phyloP scores from a whole-genome alignment of 2,888 invertebrate genomes.

The Lumbricus terrestris region DNA sequence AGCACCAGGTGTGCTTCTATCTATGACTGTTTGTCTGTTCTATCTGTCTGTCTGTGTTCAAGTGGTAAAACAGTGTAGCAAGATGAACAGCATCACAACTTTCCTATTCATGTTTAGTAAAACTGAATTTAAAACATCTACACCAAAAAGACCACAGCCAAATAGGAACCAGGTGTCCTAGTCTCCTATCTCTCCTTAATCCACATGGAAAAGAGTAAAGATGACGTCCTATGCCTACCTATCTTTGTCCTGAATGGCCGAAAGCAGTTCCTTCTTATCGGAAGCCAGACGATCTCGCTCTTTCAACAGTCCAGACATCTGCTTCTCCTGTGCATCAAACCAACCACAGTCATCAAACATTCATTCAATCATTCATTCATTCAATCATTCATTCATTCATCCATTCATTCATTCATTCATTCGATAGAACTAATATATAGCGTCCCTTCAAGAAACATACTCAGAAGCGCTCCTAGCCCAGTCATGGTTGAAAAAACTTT shows the following conservation, averaged over 20 bases:
- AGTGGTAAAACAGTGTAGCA: background rate
- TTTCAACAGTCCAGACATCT: conserved; percentile 39
- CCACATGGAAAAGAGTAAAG: background rate
- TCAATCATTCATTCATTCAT: too few relatives aligned
- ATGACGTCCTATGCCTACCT: conserved; percentile 24
- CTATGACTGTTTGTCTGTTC: background rate
- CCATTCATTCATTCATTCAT: too few relatives aligned
- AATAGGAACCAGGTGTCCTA: background rate
- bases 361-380: too few relatives aligned
- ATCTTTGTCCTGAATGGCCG: conserved; percentile 44
- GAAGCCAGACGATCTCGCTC: conserved; percentile 43
- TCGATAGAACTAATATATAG: too few relatives aligned
- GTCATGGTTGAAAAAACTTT: too few relatives aligned
- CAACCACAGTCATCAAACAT: background rate
- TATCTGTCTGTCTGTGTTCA: conserved; percentile 42
- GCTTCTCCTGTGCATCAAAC: conserved; percentile 42
- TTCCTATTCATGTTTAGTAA: background rate
- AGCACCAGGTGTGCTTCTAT: background rate
- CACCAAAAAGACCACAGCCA: background rate
- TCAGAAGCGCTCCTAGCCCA: too few relatives aligned
- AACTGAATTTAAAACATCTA: background rate
- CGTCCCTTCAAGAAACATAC: too few relatives aligned
- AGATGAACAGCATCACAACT: background rate
- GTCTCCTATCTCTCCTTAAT: background rate
- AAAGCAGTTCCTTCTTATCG: conserved; percentile 44